Percentiles rank a stretch among this genome's conserved stretches.
Conservation (phyloP, 2,888 invertebrate genomes). For the Drosophila vallismaia region DNA sequence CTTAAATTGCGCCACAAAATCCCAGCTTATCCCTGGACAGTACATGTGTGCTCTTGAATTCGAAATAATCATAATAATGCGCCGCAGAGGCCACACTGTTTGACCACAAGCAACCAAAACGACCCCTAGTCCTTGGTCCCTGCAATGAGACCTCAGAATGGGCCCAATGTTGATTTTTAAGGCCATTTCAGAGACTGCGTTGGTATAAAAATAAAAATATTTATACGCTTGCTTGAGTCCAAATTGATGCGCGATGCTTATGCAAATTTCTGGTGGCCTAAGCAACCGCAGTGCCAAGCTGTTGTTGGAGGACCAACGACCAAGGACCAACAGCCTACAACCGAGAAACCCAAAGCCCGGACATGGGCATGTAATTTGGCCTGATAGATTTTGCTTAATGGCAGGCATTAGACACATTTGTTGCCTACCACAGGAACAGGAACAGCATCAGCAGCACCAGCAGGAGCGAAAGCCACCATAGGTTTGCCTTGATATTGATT, state of each 20-base stretch:
- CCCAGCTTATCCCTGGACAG: slow-evolving; percentile 57
- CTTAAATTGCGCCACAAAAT: slow-evolving; percentile 70
- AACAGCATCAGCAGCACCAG: slow-evolving; percentile 1
- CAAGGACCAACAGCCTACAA: not conserved
- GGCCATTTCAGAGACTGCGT: slow-evolving; percentile 62
- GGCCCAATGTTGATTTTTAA: slow-evolving; percentile 24
- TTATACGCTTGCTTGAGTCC: slow-evolving; percentile 69
- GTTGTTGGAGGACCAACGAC: slow-evolving; percentile 30
- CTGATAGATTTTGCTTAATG: slow-evolving; percentile 75
- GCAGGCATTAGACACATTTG: slow-evolving; percentile 74
- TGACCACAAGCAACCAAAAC: slow-evolving; percentile 52
- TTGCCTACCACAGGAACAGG: slow-evolving; percentile 39
- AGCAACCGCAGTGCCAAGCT: slow-evolving; percentile 62
- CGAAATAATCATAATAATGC: slow-evolving; percentile 62
- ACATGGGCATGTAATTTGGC: slow-evolving; percentile 61
- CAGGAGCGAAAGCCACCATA: not conserved
- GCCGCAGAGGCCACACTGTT: slow-evolving; percentile 42
- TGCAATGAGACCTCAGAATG: slow-evolving; percentile 13
- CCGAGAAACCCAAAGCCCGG: slow-evolving; percentile 27
- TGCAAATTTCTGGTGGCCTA: slow-evolving; percentile 70
- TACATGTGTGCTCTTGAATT: slow-evolving; percentile 48
- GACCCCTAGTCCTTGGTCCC: not conserved
- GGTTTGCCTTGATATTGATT: slow-evolving; percentile 28
- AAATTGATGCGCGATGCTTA: slow-evolving; percentile 75
- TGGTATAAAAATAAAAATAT: slow-evolving; percentile 65